Percentiles rank a stretch among this genome's conserved stretches.
Evolutionary conservation across 1,140 invertebrate genomes (phyloP).

Genomic region (Eupeodes corollae): DNA sequence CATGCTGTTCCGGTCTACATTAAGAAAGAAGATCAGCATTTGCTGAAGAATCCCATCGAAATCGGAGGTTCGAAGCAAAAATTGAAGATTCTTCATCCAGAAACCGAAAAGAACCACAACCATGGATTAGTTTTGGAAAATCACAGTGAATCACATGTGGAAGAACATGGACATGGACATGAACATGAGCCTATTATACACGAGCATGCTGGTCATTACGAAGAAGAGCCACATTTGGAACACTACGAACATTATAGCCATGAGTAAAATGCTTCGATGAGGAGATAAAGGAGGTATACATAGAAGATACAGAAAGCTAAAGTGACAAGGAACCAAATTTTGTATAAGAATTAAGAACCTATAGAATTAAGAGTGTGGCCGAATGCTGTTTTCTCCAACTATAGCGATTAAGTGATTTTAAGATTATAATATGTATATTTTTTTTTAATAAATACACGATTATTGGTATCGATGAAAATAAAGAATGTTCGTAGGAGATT

Average conservation of each 20-base stretch:
- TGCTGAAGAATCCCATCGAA: conserved; percentile 48
- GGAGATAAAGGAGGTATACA: too few species aligned
- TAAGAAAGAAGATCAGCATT: conserved; percentile 50
- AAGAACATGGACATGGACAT: conserved; percentile 37
- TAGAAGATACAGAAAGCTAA: too few species aligned
- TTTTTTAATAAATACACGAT: too few species aligned
- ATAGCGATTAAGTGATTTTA: too few species aligned
- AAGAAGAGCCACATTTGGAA: conserved; percentile 4
- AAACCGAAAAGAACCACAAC: conserved; percentile 44
- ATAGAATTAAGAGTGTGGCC: too few species aligned
- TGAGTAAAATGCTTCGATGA: background rate
- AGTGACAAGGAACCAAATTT: too few species aligned
- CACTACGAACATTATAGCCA: conserved; percentile 24
- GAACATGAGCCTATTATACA: too few species aligned
- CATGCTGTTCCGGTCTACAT: conserved; percentile 52
- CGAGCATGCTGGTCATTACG: conserved; percentile 26
- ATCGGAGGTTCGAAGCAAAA: conserved; percentile 47
- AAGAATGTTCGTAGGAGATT: too few species aligned
- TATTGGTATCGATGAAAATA: too few species aligned
- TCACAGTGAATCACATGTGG: conserved; percentile 43
- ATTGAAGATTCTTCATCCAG: conserved; percentile 46
- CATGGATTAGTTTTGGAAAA: conserved; percentile 46
- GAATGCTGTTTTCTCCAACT: too few species aligned
- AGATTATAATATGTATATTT: too few species aligned
- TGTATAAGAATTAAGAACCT: too few species aligned